Conservation (phyloP, 2,888 invertebrate species). For the Drosophila prostipennis region DNA sequence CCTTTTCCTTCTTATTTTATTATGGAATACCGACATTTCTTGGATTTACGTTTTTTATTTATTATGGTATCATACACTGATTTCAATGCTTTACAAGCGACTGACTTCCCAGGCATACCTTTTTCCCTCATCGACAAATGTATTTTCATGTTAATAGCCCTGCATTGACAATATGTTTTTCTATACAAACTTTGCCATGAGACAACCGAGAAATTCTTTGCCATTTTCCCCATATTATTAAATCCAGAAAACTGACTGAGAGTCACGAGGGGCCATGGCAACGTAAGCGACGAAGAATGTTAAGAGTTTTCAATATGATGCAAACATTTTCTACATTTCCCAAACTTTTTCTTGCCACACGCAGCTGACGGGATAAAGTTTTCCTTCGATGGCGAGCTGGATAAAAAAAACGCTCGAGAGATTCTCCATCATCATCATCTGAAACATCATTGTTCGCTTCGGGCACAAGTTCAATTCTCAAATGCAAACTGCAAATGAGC, state of each 20-base stretch:
- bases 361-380: constrained; percentile 47
- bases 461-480: constrained; percentile 67
- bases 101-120: no score
- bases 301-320: constrained; percentile 52
- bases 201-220: constrained; percentile 6
- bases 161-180: not conserved
- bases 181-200: not conserved
- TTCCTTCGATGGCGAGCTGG: constrained; percentile 7
- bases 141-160: no score
- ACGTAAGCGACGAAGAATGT: constrained; percentile 32
- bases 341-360: constrained; percentile 47
- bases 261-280: constrained; percentile 15
- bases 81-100: no score
- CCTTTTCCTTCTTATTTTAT: no score
- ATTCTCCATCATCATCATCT: constrained; percentile 37
- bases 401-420: constrained; percentile 14
- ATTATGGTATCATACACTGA: no score
- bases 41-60: no score
- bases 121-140: no score
- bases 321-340: constrained; percentile 49
- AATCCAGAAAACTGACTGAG: constrained; percentile 18
- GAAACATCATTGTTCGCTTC: constrained; percentile 42
- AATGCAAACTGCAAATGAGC: constrained; percentile 65
- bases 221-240: constrained; percentile 9
- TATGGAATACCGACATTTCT: no score